A percentile compares a stretch with the other conserved stretches of the same genome.
Conservation (phyloP, 2,888 invertebrate genomes). For the Zelleria hepariella region DNA sequence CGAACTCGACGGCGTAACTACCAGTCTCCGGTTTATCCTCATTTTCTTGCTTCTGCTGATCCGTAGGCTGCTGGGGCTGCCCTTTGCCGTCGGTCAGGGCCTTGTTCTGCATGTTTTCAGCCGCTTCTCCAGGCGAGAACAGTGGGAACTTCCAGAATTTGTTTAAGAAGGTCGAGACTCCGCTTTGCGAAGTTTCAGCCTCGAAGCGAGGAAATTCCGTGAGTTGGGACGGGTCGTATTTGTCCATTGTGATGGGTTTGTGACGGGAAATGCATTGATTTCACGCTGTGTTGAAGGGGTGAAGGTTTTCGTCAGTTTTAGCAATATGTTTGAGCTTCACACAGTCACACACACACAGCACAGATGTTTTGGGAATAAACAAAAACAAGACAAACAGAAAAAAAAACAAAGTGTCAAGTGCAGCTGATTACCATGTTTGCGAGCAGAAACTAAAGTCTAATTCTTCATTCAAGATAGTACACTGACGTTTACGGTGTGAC, state of each 20-base stretch:
- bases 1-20: slow-evolving; percentile 70
- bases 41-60: slow-evolving; percentile 29
- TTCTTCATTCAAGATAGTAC: too few species aligned
- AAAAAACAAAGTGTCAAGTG: too few species aligned
- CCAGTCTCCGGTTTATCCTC: slow-evolving; percentile 45
- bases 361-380: too few species aligned
- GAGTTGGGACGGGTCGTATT: slow-evolving; percentile 58
- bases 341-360: too few species aligned
- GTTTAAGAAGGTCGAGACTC: slow-evolving; percentile 80
- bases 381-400: too few species aligned
- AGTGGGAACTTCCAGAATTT: slow-evolving; percentile 81
- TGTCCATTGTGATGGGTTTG: slow-evolving; percentile 37
- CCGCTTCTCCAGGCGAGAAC: slow-evolving; percentile 58
- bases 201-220: slow-evolving; percentile 75
- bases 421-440: too few species aligned
- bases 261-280: neutral
- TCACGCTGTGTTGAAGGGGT: neutral
- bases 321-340: too few species aligned
- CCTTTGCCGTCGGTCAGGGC: slow-evolving; percentile 26
- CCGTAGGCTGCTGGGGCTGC: slow-evolving; percentile 24
- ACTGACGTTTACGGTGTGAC: too few species aligned
- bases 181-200: slow-evolving; percentile 80
- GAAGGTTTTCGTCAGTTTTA: too few species aligned
- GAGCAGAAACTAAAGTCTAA: too few species aligned
- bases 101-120: slow-evolving; percentile 33